A percentile compares a stretch with the other conserved stretches of the same genome.
phyloP scores from a whole-genome alignment of 2,113 vertebrate genomes.

The Nestor notabilis region DNA sequence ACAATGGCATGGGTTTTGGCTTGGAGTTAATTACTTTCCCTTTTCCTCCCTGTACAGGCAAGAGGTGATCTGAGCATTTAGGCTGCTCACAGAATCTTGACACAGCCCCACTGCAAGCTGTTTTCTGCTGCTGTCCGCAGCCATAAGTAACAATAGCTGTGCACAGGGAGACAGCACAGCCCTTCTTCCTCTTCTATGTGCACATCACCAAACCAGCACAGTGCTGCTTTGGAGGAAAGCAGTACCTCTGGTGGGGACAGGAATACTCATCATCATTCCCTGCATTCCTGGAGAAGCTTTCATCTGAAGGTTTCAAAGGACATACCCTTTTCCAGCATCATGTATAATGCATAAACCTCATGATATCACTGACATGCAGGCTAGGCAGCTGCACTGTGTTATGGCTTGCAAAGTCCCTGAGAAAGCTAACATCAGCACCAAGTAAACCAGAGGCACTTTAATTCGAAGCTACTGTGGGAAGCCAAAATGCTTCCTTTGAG shows the following conservation, averaged over 20 bases:
- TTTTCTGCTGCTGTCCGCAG: not conserved
- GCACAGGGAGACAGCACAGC: not conserved
- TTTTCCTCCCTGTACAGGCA: not conserved
- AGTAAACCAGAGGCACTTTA: not conserved
- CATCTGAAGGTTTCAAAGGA: not conserved
- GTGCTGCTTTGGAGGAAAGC: accelerated
- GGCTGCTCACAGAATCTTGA: accelerated
- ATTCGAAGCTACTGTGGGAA: not conserved
- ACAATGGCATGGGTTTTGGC: not conserved
- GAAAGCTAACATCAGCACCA: not conserved
- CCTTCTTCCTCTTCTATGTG: not conserved
- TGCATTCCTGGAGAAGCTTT: not conserved
- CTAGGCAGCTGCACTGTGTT: not conserved
- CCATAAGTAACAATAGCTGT: not conserved
- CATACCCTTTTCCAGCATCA: not conserved
- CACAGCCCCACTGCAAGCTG: not conserved
- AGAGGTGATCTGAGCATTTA: not conserved
- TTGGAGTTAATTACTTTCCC: not conserved
- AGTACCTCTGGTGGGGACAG: not conserved
- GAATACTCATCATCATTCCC: not conserved
- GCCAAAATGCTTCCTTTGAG: not conserved
- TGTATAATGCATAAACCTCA: not conserved
- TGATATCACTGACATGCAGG: not conserved
- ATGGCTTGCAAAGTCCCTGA: accelerated
- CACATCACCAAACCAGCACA: not conserved